These are phyloP conservation scores for Metaphire vulgaris DNA, from an alignment of 1,140 invertebrate species.

Conservation along the genomic window DNA sequence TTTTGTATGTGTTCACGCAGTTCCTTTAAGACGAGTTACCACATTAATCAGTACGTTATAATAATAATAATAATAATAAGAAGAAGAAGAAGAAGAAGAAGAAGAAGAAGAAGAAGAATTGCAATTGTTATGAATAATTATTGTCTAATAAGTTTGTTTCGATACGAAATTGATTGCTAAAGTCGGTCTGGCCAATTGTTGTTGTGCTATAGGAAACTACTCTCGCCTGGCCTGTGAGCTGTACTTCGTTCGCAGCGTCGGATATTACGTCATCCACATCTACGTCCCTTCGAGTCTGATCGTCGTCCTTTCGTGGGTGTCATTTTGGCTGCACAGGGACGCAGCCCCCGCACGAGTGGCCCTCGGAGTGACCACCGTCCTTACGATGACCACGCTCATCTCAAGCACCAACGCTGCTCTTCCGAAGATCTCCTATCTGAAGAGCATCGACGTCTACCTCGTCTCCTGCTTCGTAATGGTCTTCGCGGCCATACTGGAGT, in stretches of 20 bases:
- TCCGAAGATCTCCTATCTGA: constrained; percentile 59
- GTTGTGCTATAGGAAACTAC: constrained; percentile 37
- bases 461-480: constrained; percentile 98
- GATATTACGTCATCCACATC: constrained; percentile 78
- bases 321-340: constrained; percentile 69
- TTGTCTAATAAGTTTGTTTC: no score
- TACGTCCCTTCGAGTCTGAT: constrained; percentile 77
- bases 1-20: no score
- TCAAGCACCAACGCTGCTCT: constrained; percentile 24
- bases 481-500: constrained; percentile 91
- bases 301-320: constrained; percentile 86
- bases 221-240: constrained; percentile 93
- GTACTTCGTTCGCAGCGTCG: constrained; percentile 69
- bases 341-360: constrained; percentile 56
- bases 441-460: constrained; percentile 97
- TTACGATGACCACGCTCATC: constrained; percentile 38
- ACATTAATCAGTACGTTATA: no score
- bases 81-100: no score
- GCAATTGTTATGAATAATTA: no score
- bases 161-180: no score
- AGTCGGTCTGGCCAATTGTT: no score
- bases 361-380: constrained; percentile 37
- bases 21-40: no score
- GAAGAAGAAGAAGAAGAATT: no score
- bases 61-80: no score